A percentile compares a stretch with the other conserved stretches of the same genome.
Evolutionary conservation across 2,888 invertebrate genomes (phyloP).

Genomic region (Laothoe populi): DNA sequence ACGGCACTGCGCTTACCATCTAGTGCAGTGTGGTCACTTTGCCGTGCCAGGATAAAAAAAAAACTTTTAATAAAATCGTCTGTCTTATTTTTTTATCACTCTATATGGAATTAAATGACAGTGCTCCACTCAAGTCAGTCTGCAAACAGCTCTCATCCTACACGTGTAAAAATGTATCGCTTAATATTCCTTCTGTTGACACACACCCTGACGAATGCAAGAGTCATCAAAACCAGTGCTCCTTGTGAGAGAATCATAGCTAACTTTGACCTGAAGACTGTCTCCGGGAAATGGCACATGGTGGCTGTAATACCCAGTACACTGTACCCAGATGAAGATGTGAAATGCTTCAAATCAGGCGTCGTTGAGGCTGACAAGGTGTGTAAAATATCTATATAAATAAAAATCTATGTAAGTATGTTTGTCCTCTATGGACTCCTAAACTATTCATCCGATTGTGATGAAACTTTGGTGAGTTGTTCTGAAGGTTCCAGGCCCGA

Average conservation of each 20-base stretch:
- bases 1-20: too few species aligned
- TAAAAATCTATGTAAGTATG: too few species aligned
- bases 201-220: conserved; percentile 41
- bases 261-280: conserved; percentile 57
- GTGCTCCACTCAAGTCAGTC: conserved; percentile 33
- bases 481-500: too few species aligned
- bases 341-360: conserved; percentile 70
- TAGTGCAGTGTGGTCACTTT: too few species aligned
- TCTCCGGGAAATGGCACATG: conserved; percentile 68
- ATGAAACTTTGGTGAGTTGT: too few species aligned
- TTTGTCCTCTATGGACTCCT: too few species aligned
- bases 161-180: conserved; percentile 45
- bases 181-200: conserved; percentile 39
- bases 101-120: conserved; percentile 24
- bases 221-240: conserved; percentile 43
- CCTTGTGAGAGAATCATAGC: conserved; percentile 63
- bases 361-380: conserved; percentile 75
- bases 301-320: conserved; percentile 70
- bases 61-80: not conserved
- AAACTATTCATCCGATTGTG: too few species aligned
- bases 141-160: conserved; percentile 31
- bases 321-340: conserved; percentile 60
- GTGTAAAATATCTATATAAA: too few species aligned
- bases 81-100: conserved; percentile 36
- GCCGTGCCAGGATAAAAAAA: too few species aligned